phyloP scores from a whole-genome alignment of 2,888 invertebrate genomes.

The Scelioninae gen. 2 region DNA sequence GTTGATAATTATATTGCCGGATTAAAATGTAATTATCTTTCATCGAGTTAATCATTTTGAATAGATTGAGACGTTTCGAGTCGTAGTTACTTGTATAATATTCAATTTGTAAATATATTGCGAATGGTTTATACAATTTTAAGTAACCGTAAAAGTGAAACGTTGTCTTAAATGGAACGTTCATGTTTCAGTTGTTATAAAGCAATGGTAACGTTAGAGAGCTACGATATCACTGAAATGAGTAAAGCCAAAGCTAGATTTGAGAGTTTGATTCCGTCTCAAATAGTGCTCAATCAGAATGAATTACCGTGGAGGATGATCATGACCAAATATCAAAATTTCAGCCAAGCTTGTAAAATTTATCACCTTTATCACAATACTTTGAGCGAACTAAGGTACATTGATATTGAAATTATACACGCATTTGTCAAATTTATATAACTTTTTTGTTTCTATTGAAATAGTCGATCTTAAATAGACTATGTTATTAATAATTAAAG shows the following conservation, averaged over 20 bases:
- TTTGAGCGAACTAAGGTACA: conserved; percentile 51
- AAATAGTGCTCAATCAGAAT: conserved; percentile 63
- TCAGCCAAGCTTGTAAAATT: conserved; percentile 47
- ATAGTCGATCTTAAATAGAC: no score
- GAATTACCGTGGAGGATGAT: conserved; percentile 52
- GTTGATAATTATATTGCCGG: no score
- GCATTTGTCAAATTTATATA: no score
- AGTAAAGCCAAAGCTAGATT: conserved; percentile 74
- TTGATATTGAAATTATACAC: no score
- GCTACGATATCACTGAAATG: conserved; percentile 71
- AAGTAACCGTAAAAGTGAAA: conserved; percentile 5
- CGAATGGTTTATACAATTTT: no score
- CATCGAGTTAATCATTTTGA: no score
- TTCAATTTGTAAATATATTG: no score
- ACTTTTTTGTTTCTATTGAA: no score
- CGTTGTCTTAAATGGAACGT: neutral
- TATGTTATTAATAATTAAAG: no score
- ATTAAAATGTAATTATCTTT: no score
- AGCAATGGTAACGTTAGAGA: conserved; percentile 77
- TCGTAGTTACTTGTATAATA: no score
- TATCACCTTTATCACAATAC: conserved; percentile 56
- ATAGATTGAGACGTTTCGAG: no score
- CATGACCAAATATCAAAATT: conserved; percentile 48
- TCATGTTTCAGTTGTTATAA: conserved; percentile 74
- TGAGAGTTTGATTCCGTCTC: conserved; percentile 67